Base-by-base conservation (phyloP, 2,797 vertebrate genomes). In the Coccyzus lansbergi region DNA sequence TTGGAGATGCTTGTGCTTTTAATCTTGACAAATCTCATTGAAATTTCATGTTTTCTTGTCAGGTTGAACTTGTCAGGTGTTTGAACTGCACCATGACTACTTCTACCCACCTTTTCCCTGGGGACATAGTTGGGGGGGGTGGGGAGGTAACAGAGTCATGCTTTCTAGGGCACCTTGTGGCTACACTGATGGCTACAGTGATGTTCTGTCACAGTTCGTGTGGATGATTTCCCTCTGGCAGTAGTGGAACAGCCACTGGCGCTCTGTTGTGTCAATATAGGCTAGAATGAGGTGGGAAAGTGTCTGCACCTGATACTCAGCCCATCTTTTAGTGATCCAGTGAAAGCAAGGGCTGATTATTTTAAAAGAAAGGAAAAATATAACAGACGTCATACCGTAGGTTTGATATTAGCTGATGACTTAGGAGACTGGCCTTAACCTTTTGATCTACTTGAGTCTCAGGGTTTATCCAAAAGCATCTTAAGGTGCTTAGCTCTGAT, bases 1-100 rank as follows among this genome's bases (percentile, higher is more conserved):
- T 79, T 93, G 78, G 88, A 94, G 24, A 93, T 86, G 88, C 69
- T 88, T 83, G 53, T 84, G 67, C 15, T 24, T 72, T 90, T 76
- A 84, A 67, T 60, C n/a, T 62, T 31, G 28, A 79, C 44, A 83
- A 78, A 64, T 68, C 34, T 72, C 63, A 84, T 26, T 46, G 58
- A 88, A 48, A 48, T 46, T 20, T 46, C 44, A 69, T 44, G 52
- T 64, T 55, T 80, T 83, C 52, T 52, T 72, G 48, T 90, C 53
- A 75, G 81, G 29, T 29, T 83, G 58, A n/a, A n/a, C n/a, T n/a
- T n/a, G n/a, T 62, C 49, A 52, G 0, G 8, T 7, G 17, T 70
- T 42, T 77, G 38, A 92, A 55, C 40, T 55, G 58, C 36, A 84
- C 16, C 8, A 42, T 0, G 2, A 36, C 40, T 75, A 14, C 11